Base-by-base conservation (phyloP, 2,888 invertebrate species). In the Protula sp. region DNA sequence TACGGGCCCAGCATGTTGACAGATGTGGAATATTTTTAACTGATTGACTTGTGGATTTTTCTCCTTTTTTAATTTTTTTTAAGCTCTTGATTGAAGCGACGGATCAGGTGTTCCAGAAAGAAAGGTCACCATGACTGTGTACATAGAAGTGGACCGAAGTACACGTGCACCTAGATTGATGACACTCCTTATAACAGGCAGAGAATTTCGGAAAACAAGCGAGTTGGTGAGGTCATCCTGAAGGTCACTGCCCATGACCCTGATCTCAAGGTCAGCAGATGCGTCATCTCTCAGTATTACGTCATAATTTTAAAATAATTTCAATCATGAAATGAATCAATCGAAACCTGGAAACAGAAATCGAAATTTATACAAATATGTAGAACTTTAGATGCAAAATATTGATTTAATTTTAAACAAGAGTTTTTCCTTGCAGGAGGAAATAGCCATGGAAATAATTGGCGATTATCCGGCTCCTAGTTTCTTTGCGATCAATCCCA, bases 401-500 rank as follows among this genome's bases (percentile, higher is more conserved):
- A n/a, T n/a, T n/a, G n/a, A n/a, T n/a, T n/a, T n/a, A n/a, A n/a
- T n/a, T n/a, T n/a, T n/a, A n/a, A n/a, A n/a, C n/a, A n/a, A n/a
- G n/a, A n/a, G n/a, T n/a, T n/a, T n/a, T n/a, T n/a, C n/a, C n/a
- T n/a, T n/a, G n/a, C 54, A 67, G 63, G 68, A 59, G 28, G 38
- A 54, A 19, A 52, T 68, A 5, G 48, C 48, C n/a, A 67, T 59
- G 48, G 55, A 59, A 28, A 66, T 68, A 24, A 60, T 48, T 27
- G 73, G 72, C 14, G 70, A 72, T 55, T 61, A 67, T 26, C 62
- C 67, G 1, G 65, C 71, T 4, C 59, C 64, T 29, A 65, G 63
- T 30, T 77, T 72, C 67, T 76, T 78, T 63, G 59, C 56, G 19
- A 64, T 78, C 53, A 62, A 71, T 26, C 22, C 56, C 63, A 22